Percentiles rank a stretch among this genome's conserved stretches.
These are phyloP conservation scores for Boloria euphrosyne DNA, from an alignment of 2,888 invertebrate genomes.

Conservation along the genomic window DNA sequence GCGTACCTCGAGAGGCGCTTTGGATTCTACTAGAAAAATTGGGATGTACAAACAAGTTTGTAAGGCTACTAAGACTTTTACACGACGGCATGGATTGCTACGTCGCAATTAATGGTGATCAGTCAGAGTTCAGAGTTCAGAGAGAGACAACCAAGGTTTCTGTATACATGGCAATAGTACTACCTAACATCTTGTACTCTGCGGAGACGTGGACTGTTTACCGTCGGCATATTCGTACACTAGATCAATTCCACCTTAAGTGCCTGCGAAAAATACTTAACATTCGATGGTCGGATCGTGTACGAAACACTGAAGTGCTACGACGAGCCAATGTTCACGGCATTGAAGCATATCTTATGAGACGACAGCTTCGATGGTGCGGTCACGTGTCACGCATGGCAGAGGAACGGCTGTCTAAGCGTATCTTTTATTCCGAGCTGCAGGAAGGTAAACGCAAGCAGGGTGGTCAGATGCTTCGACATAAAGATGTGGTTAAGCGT, in stretches of 20 bases:
- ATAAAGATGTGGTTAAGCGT: slow-evolving; percentile 28
- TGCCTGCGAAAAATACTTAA: too few relatives aligned
- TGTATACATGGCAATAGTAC: too few relatives aligned
- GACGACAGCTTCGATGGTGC: slow-evolving; percentile 30
- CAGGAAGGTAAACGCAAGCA: slow-evolving; percentile 32
- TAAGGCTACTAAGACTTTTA: slow-evolving; percentile 19
- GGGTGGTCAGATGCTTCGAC: slow-evolving; percentile 18
- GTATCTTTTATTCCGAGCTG: slow-evolving; percentile 35
- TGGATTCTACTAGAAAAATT: slow-evolving; percentile 25
- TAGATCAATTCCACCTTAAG: too few relatives aligned
- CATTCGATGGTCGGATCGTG: too few relatives aligned
- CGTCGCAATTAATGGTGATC: slow-evolving; percentile 9
- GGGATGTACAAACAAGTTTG: slow-evolving; percentile 35
- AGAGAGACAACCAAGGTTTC: too few relatives aligned
- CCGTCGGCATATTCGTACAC: too few relatives aligned
- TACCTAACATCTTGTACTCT: too few relatives aligned
- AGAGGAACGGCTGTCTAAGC: slow-evolving; percentile 28
- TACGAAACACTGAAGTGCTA: background rate
- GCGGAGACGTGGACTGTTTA: too few relatives aligned
- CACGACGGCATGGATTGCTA: slow-evolving; percentile 30
- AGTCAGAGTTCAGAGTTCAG: background rate
- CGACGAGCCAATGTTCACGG: background rate
- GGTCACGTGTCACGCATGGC: slow-evolving; percentile 32
- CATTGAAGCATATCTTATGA: slow-evolving; percentile 29
- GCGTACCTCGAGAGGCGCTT: slow-evolving; percentile 17